A percentile compares a stretch with the other conserved stretches of the same genome.
These are phyloP conservation scores for Streblospio benedicti DNA, from an alignment of 1,140 invertebrate genomes.

Conservation along the genomic window DNA sequence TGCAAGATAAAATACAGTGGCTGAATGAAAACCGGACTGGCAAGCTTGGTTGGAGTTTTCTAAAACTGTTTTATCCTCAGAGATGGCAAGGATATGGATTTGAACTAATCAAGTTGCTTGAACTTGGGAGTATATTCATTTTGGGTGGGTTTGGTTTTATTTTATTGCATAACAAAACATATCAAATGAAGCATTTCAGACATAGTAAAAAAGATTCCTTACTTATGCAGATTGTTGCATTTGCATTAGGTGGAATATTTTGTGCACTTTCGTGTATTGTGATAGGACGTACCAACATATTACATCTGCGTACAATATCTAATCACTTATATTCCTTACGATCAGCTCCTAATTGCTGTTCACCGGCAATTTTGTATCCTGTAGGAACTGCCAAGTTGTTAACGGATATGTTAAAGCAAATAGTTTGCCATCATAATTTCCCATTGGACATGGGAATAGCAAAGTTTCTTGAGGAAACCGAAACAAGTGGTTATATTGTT, in stretches of 20 bases:
- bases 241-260: not conserved
- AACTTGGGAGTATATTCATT: not conserved
- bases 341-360: not conserved
- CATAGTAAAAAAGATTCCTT: too few relatives aligned
- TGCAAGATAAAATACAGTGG: not conserved
- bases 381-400: not conserved
- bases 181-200: too few relatives aligned
- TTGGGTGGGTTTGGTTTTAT: not conserved
- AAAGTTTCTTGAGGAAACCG: not conserved
- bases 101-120: not conserved
- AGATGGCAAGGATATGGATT: not conserved
- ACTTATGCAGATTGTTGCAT: not conserved
- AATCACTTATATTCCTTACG: not conserved
- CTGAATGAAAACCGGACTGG: not conserved
- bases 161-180: too few relatives aligned
- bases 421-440: not conserved
- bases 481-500: not conserved
- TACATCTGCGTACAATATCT: not conserved
- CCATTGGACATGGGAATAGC: not conserved
- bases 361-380: constrained; percentile 1
- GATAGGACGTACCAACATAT: not conserved
- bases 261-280: not conserved
- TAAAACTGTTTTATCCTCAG: constrained; percentile 4
- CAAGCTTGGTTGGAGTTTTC: not conserved
- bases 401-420: not conserved